Evolutionary conservation across 2,113 vertebrate genomes (phyloP).

Genomic region (Anarrhichthys ocellatus): DNA sequence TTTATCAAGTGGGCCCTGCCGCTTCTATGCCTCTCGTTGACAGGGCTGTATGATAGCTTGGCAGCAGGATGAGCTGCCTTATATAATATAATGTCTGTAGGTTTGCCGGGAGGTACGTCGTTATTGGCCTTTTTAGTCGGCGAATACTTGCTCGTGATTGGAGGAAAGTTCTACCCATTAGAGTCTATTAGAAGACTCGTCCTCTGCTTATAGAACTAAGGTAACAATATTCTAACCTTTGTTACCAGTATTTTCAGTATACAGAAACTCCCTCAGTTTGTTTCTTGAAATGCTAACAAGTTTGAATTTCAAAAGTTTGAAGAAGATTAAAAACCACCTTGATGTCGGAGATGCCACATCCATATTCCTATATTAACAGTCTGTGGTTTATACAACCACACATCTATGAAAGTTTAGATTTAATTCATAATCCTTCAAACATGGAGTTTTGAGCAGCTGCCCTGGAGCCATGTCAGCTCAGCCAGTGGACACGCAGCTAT

Average conservation of each 20-base stretch:
- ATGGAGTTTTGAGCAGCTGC: not conserved
- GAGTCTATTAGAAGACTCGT: too few species aligned
- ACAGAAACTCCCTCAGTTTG: not conserved
- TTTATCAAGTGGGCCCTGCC: too few species aligned
- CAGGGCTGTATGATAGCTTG: too few species aligned
- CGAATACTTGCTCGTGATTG: too few species aligned
- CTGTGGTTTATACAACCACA: not conserved
- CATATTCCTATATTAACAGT: not conserved
- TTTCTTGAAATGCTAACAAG: not conserved
- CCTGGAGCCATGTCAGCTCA: not conserved
- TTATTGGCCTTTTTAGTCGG: too few species aligned
- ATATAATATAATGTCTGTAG: too few species aligned
- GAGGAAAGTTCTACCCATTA: too few species aligned
- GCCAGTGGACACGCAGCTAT: not conserved
- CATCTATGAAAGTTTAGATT: not conserved
- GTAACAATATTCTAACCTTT: too few species aligned
- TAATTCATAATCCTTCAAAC: not conserved
- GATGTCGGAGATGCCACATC: not conserved
- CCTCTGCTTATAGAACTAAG: too few species aligned
- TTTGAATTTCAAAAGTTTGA: not conserved
- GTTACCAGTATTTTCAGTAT: not conserved
- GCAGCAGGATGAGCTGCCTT: too few species aligned
- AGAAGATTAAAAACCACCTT: not conserved
- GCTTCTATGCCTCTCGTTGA: too few species aligned
- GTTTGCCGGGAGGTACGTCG: too few species aligned